Evolutionary conservation across 2,113 vertebrate species (phyloP), one percentile per base, ranked within the genome.

Genomic region (Acinonyx jubatus): DNA sequence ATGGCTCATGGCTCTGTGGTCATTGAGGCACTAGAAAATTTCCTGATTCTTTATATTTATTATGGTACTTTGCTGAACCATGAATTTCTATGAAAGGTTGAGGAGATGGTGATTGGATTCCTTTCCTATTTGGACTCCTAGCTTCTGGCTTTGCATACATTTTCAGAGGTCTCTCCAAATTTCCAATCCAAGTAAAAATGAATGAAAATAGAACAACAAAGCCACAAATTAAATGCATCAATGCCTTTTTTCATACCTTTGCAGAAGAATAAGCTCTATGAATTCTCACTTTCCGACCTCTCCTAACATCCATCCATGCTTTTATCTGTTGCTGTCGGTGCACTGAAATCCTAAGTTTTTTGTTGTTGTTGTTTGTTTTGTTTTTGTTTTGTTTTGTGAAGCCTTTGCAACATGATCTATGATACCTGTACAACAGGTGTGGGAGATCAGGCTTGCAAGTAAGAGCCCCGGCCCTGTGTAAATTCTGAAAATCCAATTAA

Each of bases 11-110:
- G 31, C 23, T 97, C 89, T 89, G 82, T 94, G 93, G 80, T 97
- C 96, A 92, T 3, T 74, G 93, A 97, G 71, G 36, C 80, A 83
- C 55, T 74, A 50, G 31, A 81, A 71, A 57, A 52, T 93, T 89
- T 95, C 21, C 50, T 68, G 41, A 69, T 50, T 91, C 91, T 93
- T 79, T 89, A 6, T 55, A 74, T 81, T 93, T 96, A 69, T 91
- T 83, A 83, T 65, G 38, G 41, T 84, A 76, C 38, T 97, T 97
- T 89, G 55, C 82, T 97, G 89, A 91, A 93, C 66, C 50, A 65
- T 93, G 81, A 92, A 96, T 96, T 97, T 97, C 97, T 93, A 11
- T 93, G 85, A 95, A 93, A 92, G 57, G 85, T 29, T 84, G 69
- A 96, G 25, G 79, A 85, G 29, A 65, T 25, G 9, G 57, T 87